phyloP scores from a whole-genome alignment of 2,113 vertebrate genomes.

The Pterocles burchelli region DNA sequence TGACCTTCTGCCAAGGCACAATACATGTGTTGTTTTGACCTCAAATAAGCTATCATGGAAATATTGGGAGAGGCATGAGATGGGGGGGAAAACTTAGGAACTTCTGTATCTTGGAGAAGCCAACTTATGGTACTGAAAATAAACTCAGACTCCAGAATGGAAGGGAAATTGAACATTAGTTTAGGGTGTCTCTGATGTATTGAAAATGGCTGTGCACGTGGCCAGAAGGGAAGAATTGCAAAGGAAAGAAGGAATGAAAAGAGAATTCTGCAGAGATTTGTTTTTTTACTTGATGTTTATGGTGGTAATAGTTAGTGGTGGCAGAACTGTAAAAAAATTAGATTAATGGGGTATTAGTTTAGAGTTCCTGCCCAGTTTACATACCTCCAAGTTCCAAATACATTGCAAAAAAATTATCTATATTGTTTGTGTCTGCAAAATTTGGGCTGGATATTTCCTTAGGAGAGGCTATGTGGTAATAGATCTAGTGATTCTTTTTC shows the following conservation, averaged over 20 bases:
- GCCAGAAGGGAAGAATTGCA: not conserved
- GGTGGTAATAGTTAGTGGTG: not conserved
- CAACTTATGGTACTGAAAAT: not conserved
- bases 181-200: not conserved
- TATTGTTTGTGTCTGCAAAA: slow-evolving; percentile 6
- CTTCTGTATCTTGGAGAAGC: not conserved
- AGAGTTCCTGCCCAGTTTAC: slow-evolving; percentile 24
- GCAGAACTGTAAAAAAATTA: slow-evolving; percentile 13
- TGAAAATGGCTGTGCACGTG: not conserved
- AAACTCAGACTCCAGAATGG: not conserved
- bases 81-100: not conserved
- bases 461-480: not conserved
- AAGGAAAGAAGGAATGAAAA: slow-evolving; percentile 8
- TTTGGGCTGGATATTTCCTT: not conserved
- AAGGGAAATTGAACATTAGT: not conserved
- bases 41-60: not conserved
- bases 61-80: not conserved
- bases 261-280: slow-evolving; percentile 1
- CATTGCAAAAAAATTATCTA: not conserved
- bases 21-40: not conserved
- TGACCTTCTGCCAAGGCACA: not conserved
- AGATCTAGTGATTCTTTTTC: not conserved
- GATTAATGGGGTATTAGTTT: slow-evolving; percentile 54
- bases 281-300: slow-evolving; percentile 23
- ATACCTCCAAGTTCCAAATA: not conserved